Conservation (phyloP, 2,113 vertebrate species). For the Semnornis frantzii region DNA sequence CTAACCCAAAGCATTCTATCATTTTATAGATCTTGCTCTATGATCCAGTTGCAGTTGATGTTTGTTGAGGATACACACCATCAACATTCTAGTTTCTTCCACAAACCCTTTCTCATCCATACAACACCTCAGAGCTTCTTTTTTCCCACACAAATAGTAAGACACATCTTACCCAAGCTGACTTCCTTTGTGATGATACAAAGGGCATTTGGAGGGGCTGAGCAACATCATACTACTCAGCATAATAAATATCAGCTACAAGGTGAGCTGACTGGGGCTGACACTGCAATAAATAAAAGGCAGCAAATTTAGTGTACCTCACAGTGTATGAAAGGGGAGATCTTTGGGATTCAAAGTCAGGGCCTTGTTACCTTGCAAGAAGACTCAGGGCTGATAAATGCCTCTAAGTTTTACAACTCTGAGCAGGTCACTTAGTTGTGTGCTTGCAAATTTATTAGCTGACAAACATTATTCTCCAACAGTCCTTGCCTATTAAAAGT, state of each 20-base stretch:
- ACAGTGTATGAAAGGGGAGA: not conserved
- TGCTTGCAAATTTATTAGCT: slow-evolving; percentile 28
- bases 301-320: slow-evolving; percentile 7
- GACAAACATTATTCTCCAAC: slow-evolving; percentile 16
- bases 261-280: slow-evolving; percentile 7
- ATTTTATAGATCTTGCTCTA: not conserved
- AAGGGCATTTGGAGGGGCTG: slow-evolving; percentile 16
- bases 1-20: no score
- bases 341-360: not conserved
- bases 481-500: not conserved
- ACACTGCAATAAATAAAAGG: not conserved
- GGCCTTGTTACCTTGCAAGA: not conserved
- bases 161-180: not conserved
- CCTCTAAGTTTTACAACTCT: not conserved
- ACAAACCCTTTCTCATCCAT: not conserved
- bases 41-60: not conserved
- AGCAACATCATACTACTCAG: not conserved
- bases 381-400: not conserved
- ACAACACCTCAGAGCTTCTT: not conserved
- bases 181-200: slow-evolving; percentile 20
- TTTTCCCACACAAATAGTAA: not conserved
- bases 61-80: not conserved
- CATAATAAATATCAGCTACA: slow-evolving; percentile 36
- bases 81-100: not conserved
- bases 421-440: not conserved